Base-by-base conservation (phyloP, 2,888 invertebrate genomes). In the Neoitamus cyanurus region DNA sequence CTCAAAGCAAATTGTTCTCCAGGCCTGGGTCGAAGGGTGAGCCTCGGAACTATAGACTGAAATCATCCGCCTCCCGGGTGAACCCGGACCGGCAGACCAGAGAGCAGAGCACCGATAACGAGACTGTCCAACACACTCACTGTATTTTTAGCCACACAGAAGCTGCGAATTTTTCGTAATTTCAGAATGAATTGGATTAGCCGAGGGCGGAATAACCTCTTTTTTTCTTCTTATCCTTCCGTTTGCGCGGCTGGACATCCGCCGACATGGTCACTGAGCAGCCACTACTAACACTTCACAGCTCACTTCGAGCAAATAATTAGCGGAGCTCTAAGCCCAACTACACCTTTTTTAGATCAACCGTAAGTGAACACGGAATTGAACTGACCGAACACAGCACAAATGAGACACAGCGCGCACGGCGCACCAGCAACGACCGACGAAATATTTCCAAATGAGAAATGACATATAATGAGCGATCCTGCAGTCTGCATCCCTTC, bases 181-280 rank as follows among this genome's bases (percentile, higher is more conserved):
- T 20, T 75, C 34, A 42, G 36, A 84, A 72, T 15, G 46, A 58
- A 77, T 9, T 58, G 25, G 25, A 70, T 11, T 13, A n/a, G 70
- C 70, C 25, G 42, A 46, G 15, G 68, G 70, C 42, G 34, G n/a
- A 34, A 73, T 15, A 88, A 92, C 93, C 96, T 89, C 96, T 96
- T 94, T 95, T 96, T 92, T 94, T 95, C 90, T 94, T 94, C 92
- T 96, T 97, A 90, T 96, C 96, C 92, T 95, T 96, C 88, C 96
- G 95, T 92, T 96, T 96, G 89, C 96, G 94, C 90, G 96, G 95
- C 92, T 96, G 96, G 88, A 95, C 95, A 92, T 97, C 96, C 88
- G 96, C 96, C 90, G 96, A 96, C 97, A 97, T 96, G 91, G 91
- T 93, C 42, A 72, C 36, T 48, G 9, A 36, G 13, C 15, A 30